Evolutionary conservation across 2,797 vertebrate genomes (phyloP).

Genomic region (Botia kubotai): DNA sequence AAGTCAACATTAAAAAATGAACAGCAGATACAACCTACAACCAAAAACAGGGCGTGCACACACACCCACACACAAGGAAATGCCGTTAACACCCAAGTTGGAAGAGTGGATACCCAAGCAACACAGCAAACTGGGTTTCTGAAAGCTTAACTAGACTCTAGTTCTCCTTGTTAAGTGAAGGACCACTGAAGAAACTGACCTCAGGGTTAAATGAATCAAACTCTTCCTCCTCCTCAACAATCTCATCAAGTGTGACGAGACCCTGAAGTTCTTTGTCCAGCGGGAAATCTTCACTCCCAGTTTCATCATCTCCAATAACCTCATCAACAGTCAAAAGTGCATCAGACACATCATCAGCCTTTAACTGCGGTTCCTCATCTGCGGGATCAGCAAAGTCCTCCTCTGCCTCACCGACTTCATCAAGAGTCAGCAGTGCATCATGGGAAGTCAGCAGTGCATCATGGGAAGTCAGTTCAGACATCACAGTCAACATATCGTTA

Average conservation of each 20-base stretch:
- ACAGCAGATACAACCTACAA: background rate
- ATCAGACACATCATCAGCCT: conserved; percentile 69
- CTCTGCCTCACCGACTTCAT: conserved; percentile 73
- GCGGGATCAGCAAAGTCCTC: conserved; percentile 52
- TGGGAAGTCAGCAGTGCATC: conserved; percentile 55
- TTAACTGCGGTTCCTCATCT: conserved; percentile 35
- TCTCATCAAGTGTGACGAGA: conserved; percentile 81
- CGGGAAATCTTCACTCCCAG: conserved; percentile 63
- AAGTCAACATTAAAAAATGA: background rate
- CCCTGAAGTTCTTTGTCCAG: conserved; percentile 73
- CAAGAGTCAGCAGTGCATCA: conserved; percentile 70
- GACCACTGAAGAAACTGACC: conserved; percentile 61
- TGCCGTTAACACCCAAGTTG: too few species aligned
- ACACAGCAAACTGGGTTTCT: too few species aligned
- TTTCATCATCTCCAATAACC: conserved; percentile 79
- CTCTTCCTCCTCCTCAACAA: conserved; percentile 76
- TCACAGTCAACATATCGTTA: background rate
- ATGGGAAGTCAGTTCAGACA: conserved; percentile 33
- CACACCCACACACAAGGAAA: too few species aligned
- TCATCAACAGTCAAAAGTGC: conserved; percentile 87
- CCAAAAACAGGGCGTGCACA: background rate
- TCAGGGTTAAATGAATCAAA: conserved; percentile 63
- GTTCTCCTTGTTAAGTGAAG: background rate
- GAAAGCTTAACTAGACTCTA: too few species aligned
- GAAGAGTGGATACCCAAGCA: too few species aligned